Conservation (phyloP, 2,797 vertebrate species). For the Bovichtus variegatus region DNA sequence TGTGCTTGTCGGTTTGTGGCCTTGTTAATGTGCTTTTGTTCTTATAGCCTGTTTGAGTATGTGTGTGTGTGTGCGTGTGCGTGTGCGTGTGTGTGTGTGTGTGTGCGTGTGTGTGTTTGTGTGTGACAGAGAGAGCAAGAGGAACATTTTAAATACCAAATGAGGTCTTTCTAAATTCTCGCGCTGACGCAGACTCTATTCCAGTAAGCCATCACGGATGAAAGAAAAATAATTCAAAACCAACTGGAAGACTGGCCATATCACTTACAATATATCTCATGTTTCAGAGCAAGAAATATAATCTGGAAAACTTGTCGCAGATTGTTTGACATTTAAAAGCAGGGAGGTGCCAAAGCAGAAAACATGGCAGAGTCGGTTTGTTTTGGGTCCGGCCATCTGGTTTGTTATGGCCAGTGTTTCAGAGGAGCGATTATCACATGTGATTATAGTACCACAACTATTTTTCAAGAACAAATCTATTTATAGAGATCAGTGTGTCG, state of each 20-base stretch:
- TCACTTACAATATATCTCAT: constrained; percentile 31
- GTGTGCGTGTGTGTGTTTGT: constrained; percentile 2
- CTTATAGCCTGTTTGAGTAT: not conserved
- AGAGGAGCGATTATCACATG: constrained; percentile 75
- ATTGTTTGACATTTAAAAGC: constrained; percentile 58
- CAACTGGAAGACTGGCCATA: constrained; percentile 33
- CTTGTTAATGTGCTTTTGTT: constrained; percentile 26
- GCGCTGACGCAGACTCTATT: constrained; percentile 51
- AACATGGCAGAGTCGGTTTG: constrained; percentile 50
- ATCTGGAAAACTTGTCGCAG: constrained; percentile 29
- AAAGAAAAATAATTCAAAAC: constrained; percentile 50
- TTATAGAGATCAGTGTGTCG: constrained; percentile 72
- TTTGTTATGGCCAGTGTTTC: constrained; percentile 70
- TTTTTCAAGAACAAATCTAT: constrained; percentile 82
- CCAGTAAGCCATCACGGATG: constrained; percentile 61
- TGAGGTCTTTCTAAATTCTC: constrained; percentile 54
- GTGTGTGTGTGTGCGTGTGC: not conserved
- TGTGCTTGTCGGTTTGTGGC: constrained; percentile 7
- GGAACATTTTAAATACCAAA: constrained; percentile 19
- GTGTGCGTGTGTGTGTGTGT: constrained; percentile 2
- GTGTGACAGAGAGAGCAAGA: not conserved
- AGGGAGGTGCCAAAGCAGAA: constrained; percentile 53
- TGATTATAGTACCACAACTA: constrained; percentile 70
- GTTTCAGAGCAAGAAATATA: constrained; percentile 30
- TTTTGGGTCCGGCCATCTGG: constrained; percentile 59